Percentiles rank a stretch among this genome's conserved stretches.
phyloP scores from a whole-genome alignment of 2,113 vertebrate species.

The Pardalotus punctatus region DNA sequence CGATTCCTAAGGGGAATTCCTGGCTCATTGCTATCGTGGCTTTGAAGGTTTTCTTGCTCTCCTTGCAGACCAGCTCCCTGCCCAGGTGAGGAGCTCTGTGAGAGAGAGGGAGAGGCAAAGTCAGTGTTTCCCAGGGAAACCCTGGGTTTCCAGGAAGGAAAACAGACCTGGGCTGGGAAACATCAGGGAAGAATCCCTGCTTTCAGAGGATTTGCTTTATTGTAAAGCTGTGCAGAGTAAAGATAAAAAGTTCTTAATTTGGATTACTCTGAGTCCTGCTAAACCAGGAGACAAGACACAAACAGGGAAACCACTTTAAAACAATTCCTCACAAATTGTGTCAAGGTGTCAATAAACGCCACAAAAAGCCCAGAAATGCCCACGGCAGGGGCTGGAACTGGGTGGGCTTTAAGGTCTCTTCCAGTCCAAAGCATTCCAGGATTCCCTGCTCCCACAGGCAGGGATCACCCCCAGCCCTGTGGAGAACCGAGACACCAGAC shows the following conservation, averaged over 20 bases:
- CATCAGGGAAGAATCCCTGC: neutral
- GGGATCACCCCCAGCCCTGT: neutral
- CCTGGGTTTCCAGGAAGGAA: neutral
- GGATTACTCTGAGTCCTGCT: neutral
- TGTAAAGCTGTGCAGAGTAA: neutral
- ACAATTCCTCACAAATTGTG: neutral
- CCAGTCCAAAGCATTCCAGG: neutral
- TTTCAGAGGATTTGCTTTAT: neutral
- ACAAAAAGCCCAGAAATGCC: neutral
- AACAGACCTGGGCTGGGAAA: neutral
- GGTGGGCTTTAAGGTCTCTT: neutral
- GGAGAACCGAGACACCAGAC: neutral
- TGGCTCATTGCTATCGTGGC: slow-evolving; percentile 99
- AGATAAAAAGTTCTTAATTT: neutral
- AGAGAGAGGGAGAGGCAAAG: neutral
- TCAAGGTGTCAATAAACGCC: neutral
- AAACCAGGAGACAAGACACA: neutral
- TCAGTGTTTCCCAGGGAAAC: neutral
- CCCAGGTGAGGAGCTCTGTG: slow-evolving; percentile 93
- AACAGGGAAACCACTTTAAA: accelerated
- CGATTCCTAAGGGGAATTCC: slow-evolving; percentile 94
- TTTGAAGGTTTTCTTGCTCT: slow-evolving; percentile 99
- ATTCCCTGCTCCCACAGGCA: accelerated
- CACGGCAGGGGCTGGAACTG: neutral
- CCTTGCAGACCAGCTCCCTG: slow-evolving; percentile 95